Conservation (phyloP, 1,140 invertebrate species). For the Maconellicoccus hirsutus region DNA sequence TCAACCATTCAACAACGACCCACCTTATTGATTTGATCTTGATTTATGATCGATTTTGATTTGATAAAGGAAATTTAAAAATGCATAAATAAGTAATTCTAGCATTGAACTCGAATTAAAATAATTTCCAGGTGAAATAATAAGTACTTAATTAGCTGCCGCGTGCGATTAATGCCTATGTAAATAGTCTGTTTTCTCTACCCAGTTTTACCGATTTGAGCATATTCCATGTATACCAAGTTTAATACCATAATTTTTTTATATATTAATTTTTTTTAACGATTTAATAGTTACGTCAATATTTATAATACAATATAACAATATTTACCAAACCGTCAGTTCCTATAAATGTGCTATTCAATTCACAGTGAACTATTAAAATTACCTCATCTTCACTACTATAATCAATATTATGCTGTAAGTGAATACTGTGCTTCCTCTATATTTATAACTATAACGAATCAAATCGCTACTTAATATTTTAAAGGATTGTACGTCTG, state of each 20-base stretch:
- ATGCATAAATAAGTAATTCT: too few relatives aligned
- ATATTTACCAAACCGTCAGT: conserved; percentile 21
- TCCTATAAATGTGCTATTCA: conserved; percentile 19
- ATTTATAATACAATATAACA: conserved; percentile 15
- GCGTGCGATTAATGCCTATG: neutral
- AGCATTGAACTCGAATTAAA: too few relatives aligned
- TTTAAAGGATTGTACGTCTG: too few relatives aligned
- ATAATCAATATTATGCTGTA: conserved; percentile 17
- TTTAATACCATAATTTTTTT: conserved; percentile 18
- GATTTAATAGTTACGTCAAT: conserved; percentile 17
- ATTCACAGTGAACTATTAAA: conserved; percentile 18
- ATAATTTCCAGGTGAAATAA: too few relatives aligned
- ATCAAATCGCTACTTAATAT: neutral
- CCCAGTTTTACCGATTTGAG: neutral
- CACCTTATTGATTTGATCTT: too few relatives aligned
- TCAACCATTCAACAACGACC: too few relatives aligned
- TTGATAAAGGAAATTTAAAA: too few relatives aligned
- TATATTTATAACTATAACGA: neutral
- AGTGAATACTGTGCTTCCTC: conserved; percentile 19
- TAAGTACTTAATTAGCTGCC: neutral
- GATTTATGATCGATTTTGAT: too few relatives aligned
- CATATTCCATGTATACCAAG: conserved; percentile 14
- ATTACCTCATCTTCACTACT: conserved; percentile 12
- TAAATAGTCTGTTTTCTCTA: conserved; percentile 10
- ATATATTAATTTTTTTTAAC: neutral